phyloP scores from a whole-genome alignment of 2,888 invertebrate genomes.

The Exephanes ischioxanthus region DNA sequence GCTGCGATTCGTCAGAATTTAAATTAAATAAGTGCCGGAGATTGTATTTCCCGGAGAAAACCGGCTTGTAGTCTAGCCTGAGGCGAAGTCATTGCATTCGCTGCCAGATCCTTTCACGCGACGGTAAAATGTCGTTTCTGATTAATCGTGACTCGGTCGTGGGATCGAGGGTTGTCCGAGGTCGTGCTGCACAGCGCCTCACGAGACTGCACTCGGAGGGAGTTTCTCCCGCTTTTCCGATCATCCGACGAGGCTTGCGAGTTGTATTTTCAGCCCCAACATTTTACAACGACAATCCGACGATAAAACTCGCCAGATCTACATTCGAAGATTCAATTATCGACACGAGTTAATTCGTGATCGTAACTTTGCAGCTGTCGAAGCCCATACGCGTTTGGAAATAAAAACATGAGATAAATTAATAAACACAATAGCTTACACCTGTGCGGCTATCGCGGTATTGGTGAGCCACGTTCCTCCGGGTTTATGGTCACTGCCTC shows the following conservation, averaged over 20 bases:
- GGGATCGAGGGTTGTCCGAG: constrained; percentile 72
- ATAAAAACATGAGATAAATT: background rate
- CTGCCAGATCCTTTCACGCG: constrained; percentile 57
- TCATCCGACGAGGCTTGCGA: constrained; percentile 34
- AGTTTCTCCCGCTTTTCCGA: constrained; percentile 32
- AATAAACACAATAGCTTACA: background rate
- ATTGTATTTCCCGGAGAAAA: constrained; percentile 16
- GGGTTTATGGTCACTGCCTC: constrained; percentile 4
- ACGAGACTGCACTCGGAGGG: background rate
- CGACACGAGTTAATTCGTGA: background rate
- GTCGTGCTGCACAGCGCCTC: constrained; percentile 62
- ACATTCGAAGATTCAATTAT: background rate
- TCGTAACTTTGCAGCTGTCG: background rate
- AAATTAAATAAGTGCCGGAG: background rate
- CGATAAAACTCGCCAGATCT: background rate
- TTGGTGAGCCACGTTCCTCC: background rate
- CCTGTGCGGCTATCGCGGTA: constrained; percentile 4
- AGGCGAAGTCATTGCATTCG: constrained; percentile 24
- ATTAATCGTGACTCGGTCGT: constrained; percentile 63
- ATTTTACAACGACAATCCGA: background rate
- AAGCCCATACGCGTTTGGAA: background rate
- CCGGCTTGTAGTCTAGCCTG: constrained; percentile 37
- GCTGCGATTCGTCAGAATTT: background rate
- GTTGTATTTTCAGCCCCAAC: background rate
- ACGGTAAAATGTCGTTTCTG: constrained; percentile 39